Percentiles rank a stretch among this genome's conserved stretches.
These are phyloP conservation scores for Tetrapedia diversipes DNA, from an alignment of 2,888 invertebrate genomes.

Conservation along the genomic window DNA sequence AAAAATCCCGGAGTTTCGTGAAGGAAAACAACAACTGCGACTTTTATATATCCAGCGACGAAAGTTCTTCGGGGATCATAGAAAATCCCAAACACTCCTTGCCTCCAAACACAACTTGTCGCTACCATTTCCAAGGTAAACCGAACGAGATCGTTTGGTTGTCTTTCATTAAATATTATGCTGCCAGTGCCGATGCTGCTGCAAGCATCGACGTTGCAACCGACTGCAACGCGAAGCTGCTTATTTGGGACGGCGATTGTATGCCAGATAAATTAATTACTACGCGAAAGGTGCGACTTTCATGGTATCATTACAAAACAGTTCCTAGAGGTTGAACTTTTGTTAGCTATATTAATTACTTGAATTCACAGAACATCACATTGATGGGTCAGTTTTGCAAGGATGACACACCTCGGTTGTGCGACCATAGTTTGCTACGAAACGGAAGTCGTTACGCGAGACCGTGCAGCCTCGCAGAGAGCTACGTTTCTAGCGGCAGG, in stretches of 20 bases:
- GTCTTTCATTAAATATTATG: constrained; percentile 92
- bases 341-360: background rate
- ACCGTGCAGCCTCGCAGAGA: constrained; percentile 88
- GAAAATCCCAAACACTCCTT: constrained; percentile 91
- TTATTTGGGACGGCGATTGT: constrained; percentile 89
- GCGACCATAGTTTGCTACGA: constrained; percentile 89
- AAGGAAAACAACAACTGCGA: constrained; percentile 90
- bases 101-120: constrained; percentile 92
- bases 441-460: constrained; percentile 89
- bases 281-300: constrained; percentile 60
- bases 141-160: constrained; percentile 92
- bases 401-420: constrained; percentile 89
- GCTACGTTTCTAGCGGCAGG: constrained; percentile 90
- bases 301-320: background rate
- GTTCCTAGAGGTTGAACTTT: background rate
- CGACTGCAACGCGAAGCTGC: constrained; percentile 89
- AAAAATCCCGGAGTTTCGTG: constrained; percentile 90
- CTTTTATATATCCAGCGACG: constrained; percentile 90
- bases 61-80: constrained; percentile 89
- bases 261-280: constrained; percentile 66
- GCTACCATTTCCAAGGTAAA: constrained; percentile 90
- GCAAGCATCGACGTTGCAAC: constrained; percentile 86
- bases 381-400: constrained; percentile 91
- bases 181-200: constrained; percentile 87
- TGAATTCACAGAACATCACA: constrained; percentile 72